Evolutionary conservation across 1,140 invertebrate species (phyloP).

Genomic region (Branchinecta lindahli): DNA sequence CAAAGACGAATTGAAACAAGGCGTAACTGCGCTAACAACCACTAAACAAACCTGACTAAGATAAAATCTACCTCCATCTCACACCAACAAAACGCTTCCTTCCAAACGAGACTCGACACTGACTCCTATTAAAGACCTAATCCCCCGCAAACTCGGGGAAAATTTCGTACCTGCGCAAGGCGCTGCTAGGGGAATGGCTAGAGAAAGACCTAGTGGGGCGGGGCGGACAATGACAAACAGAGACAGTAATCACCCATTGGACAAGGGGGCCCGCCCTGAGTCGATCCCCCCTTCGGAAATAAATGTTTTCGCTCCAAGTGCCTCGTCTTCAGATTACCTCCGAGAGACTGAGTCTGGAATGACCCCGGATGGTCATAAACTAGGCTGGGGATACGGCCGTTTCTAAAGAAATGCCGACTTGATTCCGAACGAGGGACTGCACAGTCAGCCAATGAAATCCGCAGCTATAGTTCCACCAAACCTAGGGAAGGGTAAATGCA

Average conservation of each 20-base stretch:
- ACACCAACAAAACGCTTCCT: neutral
- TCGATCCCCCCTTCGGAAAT: slow-evolving; percentile 3
- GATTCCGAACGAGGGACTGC: no score
- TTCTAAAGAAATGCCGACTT: neutral
- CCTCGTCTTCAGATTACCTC: slow-evolving; percentile 4
- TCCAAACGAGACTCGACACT: neutral
- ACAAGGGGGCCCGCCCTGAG: neutral
- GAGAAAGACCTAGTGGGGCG: neutral
- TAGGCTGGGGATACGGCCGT: neutral
- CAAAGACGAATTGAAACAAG: no score
- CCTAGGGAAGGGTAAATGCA: no score
- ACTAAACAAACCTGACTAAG: no score
- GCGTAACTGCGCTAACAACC: no score
- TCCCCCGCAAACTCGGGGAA: neutral
- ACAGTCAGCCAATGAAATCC: no score
- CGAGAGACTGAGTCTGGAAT: slow-evolving; percentile 4
- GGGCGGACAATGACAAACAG: neutral
- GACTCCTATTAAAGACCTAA: neutral
- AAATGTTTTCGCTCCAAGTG: slow-evolving; percentile 10
- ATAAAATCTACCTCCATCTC: no score
- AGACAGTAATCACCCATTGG: slow-evolving; percentile 6
- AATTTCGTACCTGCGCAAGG: neutral
- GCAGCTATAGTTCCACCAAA: no score
- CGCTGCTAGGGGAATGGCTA: neutral
- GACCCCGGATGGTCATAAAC: slow-evolving; percentile 2